A percentile compares a stretch with the other conserved stretches of the same genome.
These are phyloP conservation scores for Phoeniculus purpureus DNA, from an alignment of 2,797 vertebrate genomes.

Conservation along the genomic window DNA sequence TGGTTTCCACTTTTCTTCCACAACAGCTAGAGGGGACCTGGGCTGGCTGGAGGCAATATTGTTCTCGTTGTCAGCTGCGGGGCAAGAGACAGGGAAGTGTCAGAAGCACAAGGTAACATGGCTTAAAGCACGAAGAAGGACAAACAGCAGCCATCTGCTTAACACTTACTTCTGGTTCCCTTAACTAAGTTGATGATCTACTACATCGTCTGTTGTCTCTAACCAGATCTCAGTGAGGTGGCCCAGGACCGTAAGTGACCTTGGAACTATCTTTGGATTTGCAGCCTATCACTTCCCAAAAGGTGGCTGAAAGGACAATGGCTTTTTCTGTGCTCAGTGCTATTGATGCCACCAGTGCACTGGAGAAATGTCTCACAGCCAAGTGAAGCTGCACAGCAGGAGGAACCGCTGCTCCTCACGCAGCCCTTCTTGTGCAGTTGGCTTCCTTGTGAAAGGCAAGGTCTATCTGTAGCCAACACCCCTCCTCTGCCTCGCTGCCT, in stretches of 20 bases:
- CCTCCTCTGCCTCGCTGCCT: not conserved
- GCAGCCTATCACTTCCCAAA: not conserved
- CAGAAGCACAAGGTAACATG: not conserved
- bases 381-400: not conserved
- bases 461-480: not conserved
- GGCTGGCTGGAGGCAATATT: conserved; percentile 90
- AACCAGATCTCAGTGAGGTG: not conserved
- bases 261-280: not conserved
- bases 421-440: not conserved
- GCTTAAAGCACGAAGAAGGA: not conserved
- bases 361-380: not conserved
- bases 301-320: not conserved
- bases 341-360: not conserved
- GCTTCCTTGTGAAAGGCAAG: not conserved
- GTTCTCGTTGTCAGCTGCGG: conserved; percentile 95
- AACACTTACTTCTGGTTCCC: not conserved
- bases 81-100: conserved; percentile 34
- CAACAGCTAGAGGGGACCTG: conserved; percentile 85
- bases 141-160: not conserved
- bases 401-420: not conserved
- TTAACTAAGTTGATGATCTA: not conserved
- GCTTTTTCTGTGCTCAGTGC: not conserved
- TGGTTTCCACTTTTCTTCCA: conserved; percentile 89
- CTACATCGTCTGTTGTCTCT: not conserved
- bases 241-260: not conserved